Conservation (phyloP, 1,140 invertebrate genomes). For the Drosophila ambigua region DNA sequence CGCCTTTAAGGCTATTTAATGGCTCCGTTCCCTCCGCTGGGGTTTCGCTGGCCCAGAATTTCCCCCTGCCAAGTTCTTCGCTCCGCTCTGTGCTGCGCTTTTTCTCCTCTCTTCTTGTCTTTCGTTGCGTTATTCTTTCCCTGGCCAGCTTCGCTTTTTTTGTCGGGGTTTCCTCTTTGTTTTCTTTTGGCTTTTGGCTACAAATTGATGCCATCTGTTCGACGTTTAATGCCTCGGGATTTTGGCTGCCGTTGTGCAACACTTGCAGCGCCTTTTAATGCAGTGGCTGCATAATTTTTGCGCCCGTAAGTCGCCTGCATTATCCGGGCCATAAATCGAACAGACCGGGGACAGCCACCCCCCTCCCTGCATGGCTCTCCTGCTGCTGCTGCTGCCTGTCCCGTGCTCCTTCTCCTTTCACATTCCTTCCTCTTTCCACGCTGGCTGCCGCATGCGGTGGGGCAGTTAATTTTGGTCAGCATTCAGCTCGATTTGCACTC, state of each 20-base stretch:
- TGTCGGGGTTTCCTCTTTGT: background rate
- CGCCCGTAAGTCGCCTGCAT: slow-evolving; percentile 78
- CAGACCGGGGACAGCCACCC: slow-evolving; percentile 13
- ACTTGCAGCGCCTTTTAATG: slow-evolving; percentile 70
- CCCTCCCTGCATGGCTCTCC: background rate
- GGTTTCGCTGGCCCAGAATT: no score
- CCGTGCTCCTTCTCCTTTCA: slow-evolving; percentile 4
- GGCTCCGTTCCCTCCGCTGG: no score
- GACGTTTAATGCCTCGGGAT: slow-evolving; percentile 60
- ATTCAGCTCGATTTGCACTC: slow-evolving; percentile 65
- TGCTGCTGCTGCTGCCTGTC: background rate
- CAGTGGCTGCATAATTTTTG: slow-evolving; percentile 77
- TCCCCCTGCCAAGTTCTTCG: background rate
- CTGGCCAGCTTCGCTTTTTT: background rate
- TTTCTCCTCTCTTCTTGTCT: background rate
- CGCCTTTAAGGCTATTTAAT: no score
- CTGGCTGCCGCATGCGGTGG: slow-evolving; percentile 38
- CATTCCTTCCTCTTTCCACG: background rate
- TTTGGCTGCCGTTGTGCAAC: slow-evolving; percentile 43
- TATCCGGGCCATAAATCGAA: slow-evolving; percentile 74
- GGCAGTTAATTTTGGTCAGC: slow-evolving; percentile 70
- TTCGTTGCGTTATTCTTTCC: background rate
- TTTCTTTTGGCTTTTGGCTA: slow-evolving; percentile 43
- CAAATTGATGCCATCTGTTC: slow-evolving; percentile 78
- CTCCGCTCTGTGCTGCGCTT: background rate